Percentiles rank a stretch among this genome's conserved stretches.
Evolutionary conservation across 2,113 vertebrate genomes (phyloP).

Genomic region (Xiphophorus hellerii): DNA sequence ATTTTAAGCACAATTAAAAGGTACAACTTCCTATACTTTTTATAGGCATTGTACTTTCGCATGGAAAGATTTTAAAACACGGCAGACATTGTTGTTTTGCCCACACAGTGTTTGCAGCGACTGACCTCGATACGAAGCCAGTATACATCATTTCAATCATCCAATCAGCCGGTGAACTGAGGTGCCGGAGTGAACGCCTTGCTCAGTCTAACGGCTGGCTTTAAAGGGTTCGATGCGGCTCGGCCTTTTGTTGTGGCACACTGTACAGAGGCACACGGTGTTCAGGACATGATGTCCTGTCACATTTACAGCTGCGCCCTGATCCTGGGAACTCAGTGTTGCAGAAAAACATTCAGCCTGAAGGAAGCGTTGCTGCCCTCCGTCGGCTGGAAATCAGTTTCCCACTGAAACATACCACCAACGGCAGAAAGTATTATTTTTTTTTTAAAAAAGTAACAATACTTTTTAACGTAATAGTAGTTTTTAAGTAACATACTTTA

Average conservation of each 20-base stretch:
- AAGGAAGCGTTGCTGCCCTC: conserved; percentile 39
- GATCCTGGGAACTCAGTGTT: conserved; percentile 1
- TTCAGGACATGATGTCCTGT: conserved; percentile 55
- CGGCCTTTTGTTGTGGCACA: not conserved
- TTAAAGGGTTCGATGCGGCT: not conserved
- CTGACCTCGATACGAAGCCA: not conserved
- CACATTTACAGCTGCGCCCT: conserved; percentile 31
- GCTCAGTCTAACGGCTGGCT: not conserved
- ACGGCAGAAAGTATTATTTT: no score
- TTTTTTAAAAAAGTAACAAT: no score
- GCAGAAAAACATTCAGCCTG: not conserved
- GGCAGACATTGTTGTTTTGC: no score
- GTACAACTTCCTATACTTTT: no score
- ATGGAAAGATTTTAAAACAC: no score
- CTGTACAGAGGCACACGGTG: conserved; percentile 26
- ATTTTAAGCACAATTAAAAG: no score
- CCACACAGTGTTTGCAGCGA: not conserved
- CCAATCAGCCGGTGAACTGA: not conserved
- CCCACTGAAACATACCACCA: not conserved
- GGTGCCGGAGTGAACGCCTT: no score
- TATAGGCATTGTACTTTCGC: no score
- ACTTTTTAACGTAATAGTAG: no score
- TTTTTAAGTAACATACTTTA: no score
- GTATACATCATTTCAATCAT: no score
- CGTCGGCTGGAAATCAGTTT: not conserved